phyloP scores from a whole-genome alignment of 2,888 invertebrate species.

The Gerris lacustris region DNA sequence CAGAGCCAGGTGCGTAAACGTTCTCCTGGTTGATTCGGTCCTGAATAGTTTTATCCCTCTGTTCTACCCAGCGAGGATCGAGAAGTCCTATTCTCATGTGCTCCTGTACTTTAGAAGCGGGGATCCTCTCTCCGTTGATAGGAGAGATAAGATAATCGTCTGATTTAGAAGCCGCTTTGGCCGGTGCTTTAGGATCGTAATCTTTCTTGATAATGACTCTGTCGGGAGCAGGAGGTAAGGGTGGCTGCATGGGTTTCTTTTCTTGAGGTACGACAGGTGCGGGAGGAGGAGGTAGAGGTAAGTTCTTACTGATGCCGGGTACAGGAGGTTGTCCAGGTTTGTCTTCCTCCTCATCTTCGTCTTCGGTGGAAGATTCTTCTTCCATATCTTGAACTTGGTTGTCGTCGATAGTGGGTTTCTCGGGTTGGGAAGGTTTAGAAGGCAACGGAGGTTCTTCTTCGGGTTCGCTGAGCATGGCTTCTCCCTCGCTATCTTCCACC shows the following conservation, averaged over 20 bases:
- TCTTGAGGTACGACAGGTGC: constrained; percentile 7
- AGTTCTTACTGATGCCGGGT: constrained; percentile 15
- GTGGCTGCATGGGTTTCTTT: constrained; percentile 42
- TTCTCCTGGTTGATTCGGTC: constrained; percentile 87
- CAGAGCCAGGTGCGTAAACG: constrained; percentile 65
- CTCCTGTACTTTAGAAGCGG: constrained; percentile 91
- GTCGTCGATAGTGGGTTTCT: neutral
- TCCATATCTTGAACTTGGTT: constrained; percentile 77
- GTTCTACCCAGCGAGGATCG: constrained; percentile 96
- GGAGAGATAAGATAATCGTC: constrained; percentile 94
- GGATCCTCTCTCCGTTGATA: constrained; percentile 94
- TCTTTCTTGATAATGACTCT: constrained; percentile 88
- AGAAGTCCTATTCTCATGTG: constrained; percentile 94
- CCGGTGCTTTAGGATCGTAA: constrained; percentile 85
- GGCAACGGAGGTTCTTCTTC: constrained; percentile 27
- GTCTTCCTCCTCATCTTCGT: constrained; percentile 44
- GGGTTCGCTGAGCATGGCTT: constrained; percentile 21
- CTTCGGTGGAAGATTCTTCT: constrained; percentile 64
- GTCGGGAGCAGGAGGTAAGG: constrained; percentile 76
- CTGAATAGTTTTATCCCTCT: constrained; percentile 82
- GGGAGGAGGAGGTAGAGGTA: neutral
- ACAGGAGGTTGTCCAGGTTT: constrained; percentile 33
- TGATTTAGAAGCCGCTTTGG: constrained; percentile 22
- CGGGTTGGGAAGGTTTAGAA: neutral
- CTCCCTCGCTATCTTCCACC: constrained; percentile 25